Conservation (phyloP, 2,797 vertebrate genomes). For the Characodon lateralis region DNA sequence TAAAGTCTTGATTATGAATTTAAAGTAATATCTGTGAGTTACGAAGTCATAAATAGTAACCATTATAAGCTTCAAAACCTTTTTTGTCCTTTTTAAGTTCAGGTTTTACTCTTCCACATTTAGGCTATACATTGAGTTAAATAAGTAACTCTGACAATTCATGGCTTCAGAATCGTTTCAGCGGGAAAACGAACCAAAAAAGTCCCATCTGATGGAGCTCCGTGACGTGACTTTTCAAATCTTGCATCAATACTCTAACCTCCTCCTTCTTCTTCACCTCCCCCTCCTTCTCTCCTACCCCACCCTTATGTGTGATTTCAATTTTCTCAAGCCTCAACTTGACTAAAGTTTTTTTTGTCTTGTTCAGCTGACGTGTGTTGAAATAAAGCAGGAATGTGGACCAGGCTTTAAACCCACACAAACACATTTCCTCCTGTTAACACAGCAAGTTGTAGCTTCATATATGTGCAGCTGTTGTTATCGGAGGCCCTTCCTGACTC, state of each 20-base stretch:
- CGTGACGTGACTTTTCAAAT: slow-evolving; percentile 5
- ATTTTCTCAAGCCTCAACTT: slow-evolving; percentile 56
- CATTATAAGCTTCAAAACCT: background rate
- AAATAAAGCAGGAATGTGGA: slow-evolving; percentile 16
- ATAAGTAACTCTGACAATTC: background rate
- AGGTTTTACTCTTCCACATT: background rate
- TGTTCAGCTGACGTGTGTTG: background rate
- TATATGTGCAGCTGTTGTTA: slow-evolving; percentile 2
- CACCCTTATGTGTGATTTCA: slow-evolving; percentile 42
- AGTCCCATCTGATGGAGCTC: background rate
- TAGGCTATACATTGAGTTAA: background rate
- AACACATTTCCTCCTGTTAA: fast-evolving
- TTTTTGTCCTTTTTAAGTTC: background rate
- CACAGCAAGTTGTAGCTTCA: background rate
- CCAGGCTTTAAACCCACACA: background rate
- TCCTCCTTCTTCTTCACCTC: background rate
- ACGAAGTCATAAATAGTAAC: no score
- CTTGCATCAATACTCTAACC: background rate
- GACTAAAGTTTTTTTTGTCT: background rate
- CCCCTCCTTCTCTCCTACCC: slow-evolving; percentile 20
- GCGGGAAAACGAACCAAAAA: background rate
- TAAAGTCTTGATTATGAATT: background rate
- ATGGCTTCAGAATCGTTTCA: background rate
- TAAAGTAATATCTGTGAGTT: no score
- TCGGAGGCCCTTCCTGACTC: background rate